Conservation (phyloP, 1,140 invertebrate species). For the Rhynchophorus ferrugineus region DNA sequence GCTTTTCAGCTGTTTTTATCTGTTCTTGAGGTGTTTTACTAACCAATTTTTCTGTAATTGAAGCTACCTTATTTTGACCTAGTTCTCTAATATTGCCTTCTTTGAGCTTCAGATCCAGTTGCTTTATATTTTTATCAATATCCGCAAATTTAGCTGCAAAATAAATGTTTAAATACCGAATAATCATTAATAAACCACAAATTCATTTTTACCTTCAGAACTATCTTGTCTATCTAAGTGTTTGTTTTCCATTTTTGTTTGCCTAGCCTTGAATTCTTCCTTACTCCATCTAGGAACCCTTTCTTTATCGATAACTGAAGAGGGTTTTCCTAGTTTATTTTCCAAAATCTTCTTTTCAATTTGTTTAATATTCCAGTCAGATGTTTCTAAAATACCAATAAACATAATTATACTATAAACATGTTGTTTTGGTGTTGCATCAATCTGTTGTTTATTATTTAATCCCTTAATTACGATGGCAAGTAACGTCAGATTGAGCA, state of each 20-base stretch:
- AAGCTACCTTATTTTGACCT: slow-evolving; percentile 79
- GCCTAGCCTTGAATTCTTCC: slow-evolving; percentile 76
- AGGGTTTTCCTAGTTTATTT: slow-evolving; percentile 63
- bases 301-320: slow-evolving; percentile 55
- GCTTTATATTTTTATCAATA: slow-evolving; percentile 74
- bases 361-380: slow-evolving; percentile 87
- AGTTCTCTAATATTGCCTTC: slow-evolving; percentile 66
- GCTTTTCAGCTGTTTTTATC: slow-evolving; percentile 46
- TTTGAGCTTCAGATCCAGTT: slow-evolving; percentile 71
- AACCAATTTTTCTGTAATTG: slow-evolving; percentile 72
- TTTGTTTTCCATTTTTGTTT: slow-evolving; percentile 65
- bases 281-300: slow-evolving; percentile 85
- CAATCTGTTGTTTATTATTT: too few relatives aligned
- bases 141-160: slow-evolving; percentile 55
- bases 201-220: slow-evolving; percentile 44
- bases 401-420: too few relatives aligned
- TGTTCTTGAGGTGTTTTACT: slow-evolving; percentile 55
- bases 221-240: slow-evolving; percentile 50
- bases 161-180: slow-evolving; percentile 5
- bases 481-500: too few relatives aligned
- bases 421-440: too few relatives aligned
- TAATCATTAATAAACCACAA: neutral
- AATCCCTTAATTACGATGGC: too few relatives aligned
- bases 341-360: slow-evolving; percentile 86
- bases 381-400: slow-evolving; percentile 61